Conservation (phyloP, 2,888 invertebrate genomes). For the Acanthosepion esculentum region DNA sequence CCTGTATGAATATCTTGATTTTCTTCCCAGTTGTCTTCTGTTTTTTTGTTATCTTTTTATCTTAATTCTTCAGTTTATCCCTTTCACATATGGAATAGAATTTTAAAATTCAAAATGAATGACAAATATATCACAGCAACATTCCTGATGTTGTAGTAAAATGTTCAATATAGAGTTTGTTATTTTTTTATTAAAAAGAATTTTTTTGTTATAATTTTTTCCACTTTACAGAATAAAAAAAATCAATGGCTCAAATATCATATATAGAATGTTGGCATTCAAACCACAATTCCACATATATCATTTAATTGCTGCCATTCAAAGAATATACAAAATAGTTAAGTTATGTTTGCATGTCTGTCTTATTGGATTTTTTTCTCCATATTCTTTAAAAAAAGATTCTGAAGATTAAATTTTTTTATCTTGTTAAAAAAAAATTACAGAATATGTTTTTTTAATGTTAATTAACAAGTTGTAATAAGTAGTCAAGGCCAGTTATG, state of each 20-base stretch:
- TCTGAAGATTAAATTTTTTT: not conserved
- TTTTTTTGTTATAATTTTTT: not conserved
- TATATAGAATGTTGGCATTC: no score
- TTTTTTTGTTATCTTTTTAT: not conserved
- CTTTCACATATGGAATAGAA: conserved; percentile 40
- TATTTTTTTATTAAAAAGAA: not conserved
- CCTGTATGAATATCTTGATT: conserved; percentile 7
- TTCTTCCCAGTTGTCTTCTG: not conserved
- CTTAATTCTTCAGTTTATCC: conserved; percentile 35
- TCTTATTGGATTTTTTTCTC: not conserved
- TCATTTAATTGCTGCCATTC: no score
- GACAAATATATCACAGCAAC: conserved; percentile 41
- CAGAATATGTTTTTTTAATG: not conserved
- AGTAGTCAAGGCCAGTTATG: not conserved
- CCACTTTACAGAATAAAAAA: not conserved
- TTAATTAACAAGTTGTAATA: not conserved
- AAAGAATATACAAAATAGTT: no score
- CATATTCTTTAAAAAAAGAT: not conserved
- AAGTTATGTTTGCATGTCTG: not conserved
- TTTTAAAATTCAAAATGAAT: conserved; percentile 40
- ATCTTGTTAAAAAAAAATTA: not conserved
- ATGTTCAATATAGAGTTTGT: not conserved
- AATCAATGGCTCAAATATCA: not conserved
- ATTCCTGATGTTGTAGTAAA: conserved; percentile 39
- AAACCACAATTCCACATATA: no score